Evolutionary conservation across 2,113 vertebrate genomes (phyloP).

Genomic region (Labeo catla): DNA sequence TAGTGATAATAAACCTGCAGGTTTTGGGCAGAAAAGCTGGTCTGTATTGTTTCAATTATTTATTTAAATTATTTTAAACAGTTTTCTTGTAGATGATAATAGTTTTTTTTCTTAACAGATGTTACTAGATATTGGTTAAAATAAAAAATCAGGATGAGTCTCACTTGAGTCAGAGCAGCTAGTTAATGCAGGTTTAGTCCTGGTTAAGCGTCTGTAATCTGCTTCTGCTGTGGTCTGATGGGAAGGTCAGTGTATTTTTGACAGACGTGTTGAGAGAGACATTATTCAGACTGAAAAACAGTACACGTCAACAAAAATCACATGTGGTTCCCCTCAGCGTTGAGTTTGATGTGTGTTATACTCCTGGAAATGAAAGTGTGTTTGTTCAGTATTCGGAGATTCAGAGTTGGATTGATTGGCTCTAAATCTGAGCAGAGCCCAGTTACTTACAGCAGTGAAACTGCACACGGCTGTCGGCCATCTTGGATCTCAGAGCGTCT

Average conservation of each 20-base stretch:
- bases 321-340: neutral
- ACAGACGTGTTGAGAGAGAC: too few relatives aligned
- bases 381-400: neutral
- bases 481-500: slow-evolving; percentile 11
- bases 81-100: too few relatives aligned
- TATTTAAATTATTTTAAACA: too few relatives aligned
- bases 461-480: neutral
- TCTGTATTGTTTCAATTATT: too few relatives aligned
- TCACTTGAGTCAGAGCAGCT: too few relatives aligned
- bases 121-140: too few relatives aligned
- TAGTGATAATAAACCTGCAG: too few relatives aligned
- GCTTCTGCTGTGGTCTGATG: neutral
- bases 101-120: too few relatives aligned
- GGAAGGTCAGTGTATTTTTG: neutral
- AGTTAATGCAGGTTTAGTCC: too few relatives aligned
- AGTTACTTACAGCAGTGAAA: neutral
- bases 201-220: neutral
- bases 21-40: too few relatives aligned
- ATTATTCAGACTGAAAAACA: neutral
- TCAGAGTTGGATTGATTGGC: neutral
- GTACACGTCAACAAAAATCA: neutral
- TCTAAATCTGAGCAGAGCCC: neutral
- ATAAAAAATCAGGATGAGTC: too few relatives aligned
- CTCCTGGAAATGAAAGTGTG: neutral
- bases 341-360: neutral